Evolutionary conservation across 2,113 vertebrate species (phyloP), one percentile per base, ranked within the genome.

Genomic region (Picathartes gymnocephalus): DNA sequence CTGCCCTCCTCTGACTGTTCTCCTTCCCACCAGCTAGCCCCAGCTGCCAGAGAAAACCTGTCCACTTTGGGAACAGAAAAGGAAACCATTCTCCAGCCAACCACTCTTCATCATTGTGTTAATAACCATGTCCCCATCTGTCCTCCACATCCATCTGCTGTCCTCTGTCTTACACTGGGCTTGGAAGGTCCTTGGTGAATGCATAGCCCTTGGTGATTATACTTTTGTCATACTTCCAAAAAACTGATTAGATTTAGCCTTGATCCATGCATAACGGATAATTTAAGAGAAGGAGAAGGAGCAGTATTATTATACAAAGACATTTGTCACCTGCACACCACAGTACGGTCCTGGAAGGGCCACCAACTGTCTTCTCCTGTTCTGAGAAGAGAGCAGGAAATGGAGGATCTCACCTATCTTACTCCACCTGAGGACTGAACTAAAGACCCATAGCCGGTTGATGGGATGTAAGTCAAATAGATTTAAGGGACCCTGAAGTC

Each of bases 11-110:
- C 73, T 89, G 83, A 23, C 47, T 81, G n/a, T 54, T 84, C 60
- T 73, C 40, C 40, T 60, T 84, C 53, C 53, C 73, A 91, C 65
- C 86, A 96, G 65, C 48, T 74, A 89, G 53, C 18, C 37, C 44
- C 91, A 86, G 91, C 65, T 93, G 88, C 77, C 48, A 74, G 74
- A 86, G 77, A 33, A 96, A 96, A 95, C 61, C 37, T 91, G 68
- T 68, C 78, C 74, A 51, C 65, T 53, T 84, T 56, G 78, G 73
- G 53, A 94, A 87, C 14, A 68, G 65, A 84, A 76, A 93, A 10
- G 5, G 24, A 82, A 73, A 60, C 28, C 0, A 0, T 68, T 84
- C 73, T 78, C 37, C 31, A 68, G 77, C 51, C 83, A 92, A 23
- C 24, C 37, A 21, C 44, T 66, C 74, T 93, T 79, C 64, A 47